phyloP scores from a whole-genome alignment of 1,140 invertebrate species.

The Drosophila tristis region DNA sequence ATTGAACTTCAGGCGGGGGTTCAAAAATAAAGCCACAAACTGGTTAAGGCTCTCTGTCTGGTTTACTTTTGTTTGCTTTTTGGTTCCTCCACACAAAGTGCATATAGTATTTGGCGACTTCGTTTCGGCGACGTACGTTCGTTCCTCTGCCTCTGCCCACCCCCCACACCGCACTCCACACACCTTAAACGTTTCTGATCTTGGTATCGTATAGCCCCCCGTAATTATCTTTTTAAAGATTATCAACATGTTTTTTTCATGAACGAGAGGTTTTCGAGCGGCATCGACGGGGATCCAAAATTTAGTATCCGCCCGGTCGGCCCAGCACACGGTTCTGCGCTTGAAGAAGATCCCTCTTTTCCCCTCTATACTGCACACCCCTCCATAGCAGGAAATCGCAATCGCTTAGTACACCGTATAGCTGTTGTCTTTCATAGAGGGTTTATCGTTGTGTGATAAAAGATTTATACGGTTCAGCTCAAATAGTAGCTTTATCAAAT shows the following conservation, averaged over 20 bases:
- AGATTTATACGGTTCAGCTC: slow-evolving; percentile 54
- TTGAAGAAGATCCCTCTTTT: not conserved
- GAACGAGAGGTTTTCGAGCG: slow-evolving; percentile 37
- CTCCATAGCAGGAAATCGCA: not conserved
- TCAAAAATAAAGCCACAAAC: slow-evolving; percentile 31
- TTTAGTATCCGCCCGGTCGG: slow-evolving; percentile 60
- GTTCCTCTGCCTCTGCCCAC: not conserved
- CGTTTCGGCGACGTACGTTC: slow-evolving; percentile 1
- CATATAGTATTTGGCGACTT: slow-evolving; percentile 21
- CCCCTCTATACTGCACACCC: not conserved
- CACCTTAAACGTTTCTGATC: not conserved
- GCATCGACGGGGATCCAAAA: slow-evolving; percentile 41
- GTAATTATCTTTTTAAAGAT: slow-evolving; percentile 48
- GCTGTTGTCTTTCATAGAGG: slow-evolving; percentile 16
- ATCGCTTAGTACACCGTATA: slow-evolving; percentile 9
- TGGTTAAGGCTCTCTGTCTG: slow-evolving; percentile 23
- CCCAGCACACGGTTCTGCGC: slow-evolving; percentile 40
- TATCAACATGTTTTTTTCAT: slow-evolving; percentile 31
- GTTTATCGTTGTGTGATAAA: slow-evolving; percentile 59
- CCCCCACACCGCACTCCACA: not conserved
- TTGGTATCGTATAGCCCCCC: slow-evolving; percentile 15
- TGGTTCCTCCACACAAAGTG: slow-evolving; percentile 10
- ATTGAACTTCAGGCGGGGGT: slow-evolving; percentile 33
- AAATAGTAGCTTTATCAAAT: slow-evolving; percentile 65
- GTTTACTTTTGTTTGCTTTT: slow-evolving; percentile 7